Evolutionary conservation across 2,797 vertebrate genomes (phyloP), one percentile per base, ranked within the genome.

Genomic region (Molossus molossus): DNA sequence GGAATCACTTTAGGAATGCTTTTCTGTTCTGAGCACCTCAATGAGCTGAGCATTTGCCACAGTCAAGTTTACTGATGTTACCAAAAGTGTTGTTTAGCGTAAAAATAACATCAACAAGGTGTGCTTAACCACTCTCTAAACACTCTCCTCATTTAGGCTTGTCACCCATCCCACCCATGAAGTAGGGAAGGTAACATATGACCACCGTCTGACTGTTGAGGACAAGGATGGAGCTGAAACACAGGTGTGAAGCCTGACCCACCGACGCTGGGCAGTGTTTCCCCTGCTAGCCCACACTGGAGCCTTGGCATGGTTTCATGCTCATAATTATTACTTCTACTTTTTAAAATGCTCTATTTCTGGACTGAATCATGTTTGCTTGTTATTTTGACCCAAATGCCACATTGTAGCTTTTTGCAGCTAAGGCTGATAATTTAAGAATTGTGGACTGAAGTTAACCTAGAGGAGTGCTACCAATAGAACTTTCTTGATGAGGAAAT

Each of bases 301-400:
- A 89, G 50, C 18, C 40, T 37, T 73, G 80, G 81, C 55, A 8
- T 85, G 45, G 40, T 33, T 90, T 92, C 76, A 25, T 37, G 27
- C 40, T 81, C 91, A 60, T 85, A 94, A 95, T 96, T 76, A 93
- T 55, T 57, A 33, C 57, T 81, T 81, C 58, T 79, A 8, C 83
- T 94, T 90, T 95, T 80, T n/a, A 37, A 96, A 94, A 67, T 62
- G 6, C 45, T 94, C 79, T 96, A 73, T 97, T 96, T 97, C 67
- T 91, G 80, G 27, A 93, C 80, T 81, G 76, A 70, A 87, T 96
- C 25, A 4, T 88, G 27, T 95, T 97, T 93, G 84, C 80, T 85
- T 93, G 48, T 90, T 97, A 93, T 94, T 96, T 87, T 90, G 60
- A 72, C 70, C 80, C 83, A 67, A 20, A 75, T 79, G 57, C 90